A percentile compares a stretch with the other conserved stretches of the same genome.
These are phyloP conservation scores for Callionymus lyra DNA, from an alignment of 2,113 vertebrate genomes.

Conservation along the genomic window DNA sequence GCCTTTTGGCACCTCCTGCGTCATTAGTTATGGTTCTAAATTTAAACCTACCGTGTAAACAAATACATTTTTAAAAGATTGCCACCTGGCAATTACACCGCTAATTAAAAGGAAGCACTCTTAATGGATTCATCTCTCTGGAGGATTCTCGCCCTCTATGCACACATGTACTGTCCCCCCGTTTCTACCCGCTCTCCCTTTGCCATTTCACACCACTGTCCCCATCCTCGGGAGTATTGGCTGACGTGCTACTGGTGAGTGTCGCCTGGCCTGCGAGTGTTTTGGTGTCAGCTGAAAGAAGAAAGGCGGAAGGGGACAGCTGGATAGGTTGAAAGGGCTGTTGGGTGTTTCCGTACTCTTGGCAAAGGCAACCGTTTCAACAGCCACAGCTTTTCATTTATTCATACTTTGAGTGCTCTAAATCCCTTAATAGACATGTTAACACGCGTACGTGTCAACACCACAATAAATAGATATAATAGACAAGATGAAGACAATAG, in stretches of 20 bases:
- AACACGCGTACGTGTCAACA: constrained; percentile 8
- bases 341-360: constrained; percentile 44
- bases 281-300: constrained; percentile 28
- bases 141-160: constrained; percentile 26
- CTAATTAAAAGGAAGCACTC: constrained; percentile 67
- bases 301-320: constrained; percentile 44
- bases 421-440: constrained; percentile 29
- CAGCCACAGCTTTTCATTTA: constrained; percentile 50
- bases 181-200: constrained; percentile 10
- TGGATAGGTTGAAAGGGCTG: constrained; percentile 40
- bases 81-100: constrained; percentile 62
- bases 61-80: constrained; percentile 30
- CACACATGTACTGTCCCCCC: constrained; percentile 15
- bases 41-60: constrained; percentile 46
- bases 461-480: constrained; percentile 23
- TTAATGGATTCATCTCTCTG: constrained; percentile 61
- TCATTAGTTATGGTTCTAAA: constrained; percentile 41
- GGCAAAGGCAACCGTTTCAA: constrained; percentile 34
- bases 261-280: constrained; percentile 29
- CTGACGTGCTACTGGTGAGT: constrained; percentile 21
- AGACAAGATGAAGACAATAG: constrained; percentile 9
- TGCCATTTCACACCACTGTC: constrained; percentile 7
- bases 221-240: constrained; percentile 16
- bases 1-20: constrained; percentile 42
- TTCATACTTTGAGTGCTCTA: constrained; percentile 53